Conservation (phyloP, 1,140 invertebrate genomes). For the Drosophila jambulina region DNA sequence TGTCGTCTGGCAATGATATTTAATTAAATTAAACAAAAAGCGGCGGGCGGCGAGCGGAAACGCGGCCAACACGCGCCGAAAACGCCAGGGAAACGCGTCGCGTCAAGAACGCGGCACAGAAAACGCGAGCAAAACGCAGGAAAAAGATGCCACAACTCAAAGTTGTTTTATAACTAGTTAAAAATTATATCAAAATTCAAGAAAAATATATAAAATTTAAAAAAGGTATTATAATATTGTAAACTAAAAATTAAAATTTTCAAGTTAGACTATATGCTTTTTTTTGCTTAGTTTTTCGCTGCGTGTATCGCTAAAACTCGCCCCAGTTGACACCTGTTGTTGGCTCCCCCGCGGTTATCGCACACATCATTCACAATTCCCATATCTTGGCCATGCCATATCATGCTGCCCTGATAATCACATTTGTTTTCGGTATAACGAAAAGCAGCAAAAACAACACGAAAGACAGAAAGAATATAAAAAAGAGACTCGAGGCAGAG, state of each 20-base stretch:
- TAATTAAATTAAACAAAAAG: conserved; percentile 31
- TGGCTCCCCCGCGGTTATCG: conserved; percentile 35
- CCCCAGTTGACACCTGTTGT: conserved; percentile 35
- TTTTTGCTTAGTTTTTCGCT: not conserved
- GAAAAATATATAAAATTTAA: not conserved
- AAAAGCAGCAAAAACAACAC: not conserved
- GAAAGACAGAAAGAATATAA: not conserved
- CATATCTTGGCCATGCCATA: conserved; percentile 21
- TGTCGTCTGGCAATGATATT: conserved; percentile 23
- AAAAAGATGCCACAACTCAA: not conserved
- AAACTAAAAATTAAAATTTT: not conserved
- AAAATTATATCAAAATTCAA: not conserved
- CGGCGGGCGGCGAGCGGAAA: conserved; percentile 3
- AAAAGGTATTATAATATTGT: not conserved
- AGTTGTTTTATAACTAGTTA: too few species aligned
- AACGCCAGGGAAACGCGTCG: not conserved
- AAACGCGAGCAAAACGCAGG: not conserved
- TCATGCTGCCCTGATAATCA: conserved; percentile 32
- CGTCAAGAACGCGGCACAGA: not conserved
- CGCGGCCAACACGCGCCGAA: conserved; percentile 6
- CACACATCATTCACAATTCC: conserved; percentile 49
- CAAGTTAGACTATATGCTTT: accelerated
- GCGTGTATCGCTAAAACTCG: conserved; percentile 5
- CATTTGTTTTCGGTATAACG: conserved; percentile 24
- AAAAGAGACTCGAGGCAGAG: not conserved